Conservation (phyloP, 1,140 invertebrate genomes). For the Drosophila paulistorum region DNA sequence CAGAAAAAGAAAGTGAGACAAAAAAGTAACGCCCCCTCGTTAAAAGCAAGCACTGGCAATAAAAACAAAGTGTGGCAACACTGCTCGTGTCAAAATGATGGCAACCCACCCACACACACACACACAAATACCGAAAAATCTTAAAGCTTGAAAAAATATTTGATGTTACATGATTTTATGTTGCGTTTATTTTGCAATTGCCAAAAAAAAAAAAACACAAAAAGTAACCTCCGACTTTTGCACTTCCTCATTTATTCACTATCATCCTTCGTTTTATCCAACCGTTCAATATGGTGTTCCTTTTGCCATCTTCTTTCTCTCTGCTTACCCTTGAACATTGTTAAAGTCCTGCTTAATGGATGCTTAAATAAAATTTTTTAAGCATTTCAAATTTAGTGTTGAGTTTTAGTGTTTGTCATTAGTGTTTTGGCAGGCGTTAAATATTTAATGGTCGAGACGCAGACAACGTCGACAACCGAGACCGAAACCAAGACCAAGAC, state of each 20-base stretch:
- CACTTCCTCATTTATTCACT: neutral
- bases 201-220: slow-evolving; percentile 26
- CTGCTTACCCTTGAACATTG: slow-evolving; percentile 28
- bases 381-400: slow-evolving; percentile 73
- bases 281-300: slow-evolving; percentile 4
- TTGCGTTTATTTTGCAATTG: slow-evolving; percentile 71
- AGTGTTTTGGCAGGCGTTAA: slow-evolving; percentile 79
- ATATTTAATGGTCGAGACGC: slow-evolving; percentile 69
- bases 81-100: slow-evolving; percentile 38
- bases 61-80: slow-evolving; percentile 71
- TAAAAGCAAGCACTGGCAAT: slow-evolving; percentile 65
- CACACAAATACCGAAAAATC: slow-evolving; percentile 33
- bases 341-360: slow-evolving; percentile 66
- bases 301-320: neutral
- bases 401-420: slow-evolving; percentile 78
- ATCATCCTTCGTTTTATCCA: neutral
- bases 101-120: slow-evolving; percentile 23
- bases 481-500: neutral
- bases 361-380: slow-evolving; percentile 80
- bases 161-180: slow-evolving; percentile 72
- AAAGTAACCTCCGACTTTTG: slow-evolving; percentile 9
- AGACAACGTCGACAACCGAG: neutral
- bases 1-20: neutral
- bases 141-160: slow-evolving; percentile 75
- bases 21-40: slow-evolving; percentile 42